A percentile compares a stretch with the other conserved stretches of the same genome.
phyloP scores from a whole-genome alignment of 1,140 invertebrate species.

The Lasioglossum albipes region DNA sequence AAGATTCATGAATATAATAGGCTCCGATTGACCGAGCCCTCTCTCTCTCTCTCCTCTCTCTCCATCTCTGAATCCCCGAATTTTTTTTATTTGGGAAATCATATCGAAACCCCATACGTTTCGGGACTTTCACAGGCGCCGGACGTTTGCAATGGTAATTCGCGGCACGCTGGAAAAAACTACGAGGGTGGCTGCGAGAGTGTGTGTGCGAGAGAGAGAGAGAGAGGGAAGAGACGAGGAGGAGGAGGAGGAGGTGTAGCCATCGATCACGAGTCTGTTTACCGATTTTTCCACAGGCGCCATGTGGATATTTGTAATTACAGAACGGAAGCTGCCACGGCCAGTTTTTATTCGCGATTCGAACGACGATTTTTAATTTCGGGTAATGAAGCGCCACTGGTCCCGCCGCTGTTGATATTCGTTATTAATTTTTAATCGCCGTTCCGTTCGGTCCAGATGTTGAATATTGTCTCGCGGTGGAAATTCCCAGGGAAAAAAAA shows the following conservation, averaged over 20 bases:
- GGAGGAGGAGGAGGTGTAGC: conserved; percentile 25
- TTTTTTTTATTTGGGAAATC: conserved; percentile 63
- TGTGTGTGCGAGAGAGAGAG: neutral
- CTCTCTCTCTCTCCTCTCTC: conserved; percentile 23
- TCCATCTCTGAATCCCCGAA: neutral
- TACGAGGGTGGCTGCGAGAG: conserved; percentile 26
- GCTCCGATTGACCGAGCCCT: conserved; percentile 30
- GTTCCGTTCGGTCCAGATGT: conserved; percentile 59
- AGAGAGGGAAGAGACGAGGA: neutral
- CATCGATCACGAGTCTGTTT: conserved; percentile 73
- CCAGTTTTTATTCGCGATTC: conserved; percentile 70
- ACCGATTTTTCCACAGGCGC: conserved; percentile 63
- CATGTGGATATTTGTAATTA: conserved; percentile 77
- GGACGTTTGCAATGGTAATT: conserved; percentile 73
- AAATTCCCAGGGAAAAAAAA: conserved; percentile 47
- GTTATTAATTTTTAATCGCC: conserved; percentile 78
- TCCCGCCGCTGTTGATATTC: conserved; percentile 74
- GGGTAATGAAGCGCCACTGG: conserved; percentile 71
- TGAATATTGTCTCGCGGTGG: conserved; percentile 64
- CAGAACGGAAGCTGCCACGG: conserved; percentile 65
- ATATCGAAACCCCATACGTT: conserved; percentile 64
- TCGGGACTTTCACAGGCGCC: conserved; percentile 60
- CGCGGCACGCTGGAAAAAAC: conserved; percentile 63
- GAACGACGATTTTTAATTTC: conserved; percentile 76
- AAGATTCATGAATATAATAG: conserved; percentile 63